phyloP scores from a whole-genome alignment of 2,113 vertebrate genomes.

The Colinus virginianus region DNA sequence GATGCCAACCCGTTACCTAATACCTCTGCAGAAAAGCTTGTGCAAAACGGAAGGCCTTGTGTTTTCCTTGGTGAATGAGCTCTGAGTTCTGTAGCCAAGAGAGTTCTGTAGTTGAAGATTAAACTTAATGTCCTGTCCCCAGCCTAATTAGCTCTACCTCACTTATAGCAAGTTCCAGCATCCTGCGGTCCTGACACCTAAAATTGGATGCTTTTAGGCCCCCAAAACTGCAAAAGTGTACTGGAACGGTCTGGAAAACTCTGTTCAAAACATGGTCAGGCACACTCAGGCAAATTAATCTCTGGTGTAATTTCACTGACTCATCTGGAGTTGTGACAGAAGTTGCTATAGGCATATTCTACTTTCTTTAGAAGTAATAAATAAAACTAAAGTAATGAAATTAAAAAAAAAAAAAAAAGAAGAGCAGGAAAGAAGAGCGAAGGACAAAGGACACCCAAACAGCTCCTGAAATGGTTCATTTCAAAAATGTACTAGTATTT shows the following conservation, averaged over 20 bases:
- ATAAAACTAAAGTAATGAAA: no score
- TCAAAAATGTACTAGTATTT: not conserved
- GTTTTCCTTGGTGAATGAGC: not conserved
- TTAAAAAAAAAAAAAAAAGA: not conserved
- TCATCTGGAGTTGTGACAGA: not conserved
- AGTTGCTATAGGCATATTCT: not conserved
- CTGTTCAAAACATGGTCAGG: not conserved
- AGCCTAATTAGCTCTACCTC: not conserved
- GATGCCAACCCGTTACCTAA: not conserved
- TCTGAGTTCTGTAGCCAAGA: not conserved
- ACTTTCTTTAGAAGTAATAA: not conserved
- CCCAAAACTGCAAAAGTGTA: not conserved
- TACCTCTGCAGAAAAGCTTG: not conserved
- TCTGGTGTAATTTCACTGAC: not conserved
- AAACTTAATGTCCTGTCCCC: not conserved
- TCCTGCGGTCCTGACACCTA: not conserved
- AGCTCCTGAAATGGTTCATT: not conserved
- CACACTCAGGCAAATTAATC: not conserved
- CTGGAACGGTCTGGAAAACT: not conserved
- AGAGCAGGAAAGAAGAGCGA: not conserved
- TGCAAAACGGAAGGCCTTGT: not conserved
- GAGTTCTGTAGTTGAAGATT: not conserved
- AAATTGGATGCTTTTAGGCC: not conserved
- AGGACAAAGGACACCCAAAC: not conserved
- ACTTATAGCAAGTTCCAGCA: not conserved